Evolutionary conservation across 2,888 invertebrate species (phyloP).

Genomic region (Scaptomyza flava): DNA sequence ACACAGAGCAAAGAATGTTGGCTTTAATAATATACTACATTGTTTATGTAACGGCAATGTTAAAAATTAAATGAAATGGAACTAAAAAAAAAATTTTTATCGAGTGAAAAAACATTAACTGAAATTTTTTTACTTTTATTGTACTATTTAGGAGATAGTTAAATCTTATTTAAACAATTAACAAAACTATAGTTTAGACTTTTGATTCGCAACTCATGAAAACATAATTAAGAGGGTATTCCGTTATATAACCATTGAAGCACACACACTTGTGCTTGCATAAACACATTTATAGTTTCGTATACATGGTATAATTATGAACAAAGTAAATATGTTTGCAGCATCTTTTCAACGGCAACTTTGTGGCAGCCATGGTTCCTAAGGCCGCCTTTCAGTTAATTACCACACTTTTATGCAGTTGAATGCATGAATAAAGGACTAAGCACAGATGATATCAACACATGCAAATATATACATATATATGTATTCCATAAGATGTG

Average conservation of each 20-base stretch:
- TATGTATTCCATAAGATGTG: background rate
- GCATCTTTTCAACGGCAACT: background rate
- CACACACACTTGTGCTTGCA: too few species aligned
- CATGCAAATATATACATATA: background rate
- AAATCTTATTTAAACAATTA: too few species aligned
- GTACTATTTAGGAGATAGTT: background rate
- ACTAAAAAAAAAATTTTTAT: background rate
- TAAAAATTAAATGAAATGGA: constrained; percentile 4
- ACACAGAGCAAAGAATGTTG: background rate
- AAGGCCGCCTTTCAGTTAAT: background rate
- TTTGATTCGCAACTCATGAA: too few species aligned
- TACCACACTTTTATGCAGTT: background rate
- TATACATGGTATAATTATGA: too few species aligned
- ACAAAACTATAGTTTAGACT: too few species aligned
- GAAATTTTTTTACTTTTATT: background rate
- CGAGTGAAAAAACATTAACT: background rate
- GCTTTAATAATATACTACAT: background rate
- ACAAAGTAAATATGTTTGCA: background rate
- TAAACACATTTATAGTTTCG: too few species aligned
- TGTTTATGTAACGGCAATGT: background rate
- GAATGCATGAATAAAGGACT: background rate
- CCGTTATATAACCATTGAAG: too few species aligned
- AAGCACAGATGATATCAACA: background rate
- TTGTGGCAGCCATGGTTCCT: background rate
- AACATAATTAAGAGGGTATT: too few species aligned